These are phyloP conservation scores for Idaea straminata DNA, from an alignment of 2,888 invertebrate genomes.

Conservation along the genomic window DNA sequence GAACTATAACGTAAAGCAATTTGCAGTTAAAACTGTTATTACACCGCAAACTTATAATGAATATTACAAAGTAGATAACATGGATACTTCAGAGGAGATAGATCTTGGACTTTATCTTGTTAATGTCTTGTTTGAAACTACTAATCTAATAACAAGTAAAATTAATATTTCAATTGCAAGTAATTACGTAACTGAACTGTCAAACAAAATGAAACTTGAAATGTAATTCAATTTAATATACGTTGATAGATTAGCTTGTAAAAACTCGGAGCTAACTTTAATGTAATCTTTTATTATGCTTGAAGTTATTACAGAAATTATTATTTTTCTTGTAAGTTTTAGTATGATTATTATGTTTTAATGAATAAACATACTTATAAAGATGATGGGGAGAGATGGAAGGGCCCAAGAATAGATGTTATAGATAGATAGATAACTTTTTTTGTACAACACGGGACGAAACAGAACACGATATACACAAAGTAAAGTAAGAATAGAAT, in stretches of 20 bases:
- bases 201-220: neutral
- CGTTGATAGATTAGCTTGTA: conserved; percentile 3
- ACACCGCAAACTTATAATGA: neutral
- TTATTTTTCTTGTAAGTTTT: too few species aligned
- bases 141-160: neutral
- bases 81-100: neutral
- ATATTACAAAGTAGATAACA: neutral
- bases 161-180: conserved; percentile 1
- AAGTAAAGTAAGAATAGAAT: too few species aligned
- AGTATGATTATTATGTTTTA: too few species aligned
- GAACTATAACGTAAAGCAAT: neutral
- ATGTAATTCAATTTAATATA: conserved; percentile 1
- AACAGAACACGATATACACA: too few species aligned
- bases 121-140: neutral
- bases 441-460: too few species aligned
- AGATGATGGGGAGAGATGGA: too few species aligned
- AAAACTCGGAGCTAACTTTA: too few species aligned
- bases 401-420: too few species aligned
- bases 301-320: too few species aligned
- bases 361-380: too few species aligned
- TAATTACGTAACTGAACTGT: conserved; percentile 3
- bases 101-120: neutral
- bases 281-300: too few species aligned
- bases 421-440: too few species aligned
- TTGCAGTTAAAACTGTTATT: neutral